These are phyloP conservation scores for Chelonus formosanus DNA, from an alignment of 2,888 invertebrate species.

Conservation along the genomic window DNA sequence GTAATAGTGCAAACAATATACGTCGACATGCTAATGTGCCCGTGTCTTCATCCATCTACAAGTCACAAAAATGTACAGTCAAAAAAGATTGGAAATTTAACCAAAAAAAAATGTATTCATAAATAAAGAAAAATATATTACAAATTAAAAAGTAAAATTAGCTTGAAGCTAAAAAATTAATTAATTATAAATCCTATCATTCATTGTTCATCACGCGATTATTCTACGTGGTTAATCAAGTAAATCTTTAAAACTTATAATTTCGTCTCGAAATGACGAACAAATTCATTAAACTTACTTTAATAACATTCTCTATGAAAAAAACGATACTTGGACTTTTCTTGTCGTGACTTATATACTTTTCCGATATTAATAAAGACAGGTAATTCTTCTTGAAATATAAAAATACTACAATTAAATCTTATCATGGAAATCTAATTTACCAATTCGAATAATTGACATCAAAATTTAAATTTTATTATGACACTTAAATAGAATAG, in stretches of 20 bases:
- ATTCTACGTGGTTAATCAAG: slow-evolving; percentile 4
- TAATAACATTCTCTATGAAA: slow-evolving; percentile 40
- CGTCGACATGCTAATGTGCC: slow-evolving; percentile 18
- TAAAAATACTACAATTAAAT: neutral
- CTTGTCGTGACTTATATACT: neutral
- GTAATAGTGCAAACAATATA: slow-evolving; percentile 43
- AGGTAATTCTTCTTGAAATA: neutral
- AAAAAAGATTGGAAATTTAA: neutral
- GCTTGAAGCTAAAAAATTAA: no score
- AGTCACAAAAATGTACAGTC: slow-evolving; percentile 5
- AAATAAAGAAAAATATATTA: neutral
- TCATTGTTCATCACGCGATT: slow-evolving; percentile 25
- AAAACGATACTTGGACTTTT: slow-evolving; percentile 10
- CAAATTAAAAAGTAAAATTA: neutral
- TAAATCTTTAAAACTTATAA: neutral
- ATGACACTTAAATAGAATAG: no score
- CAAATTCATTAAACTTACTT: slow-evolving; percentile 44
- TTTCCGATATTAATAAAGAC: slow-evolving; percentile 6
- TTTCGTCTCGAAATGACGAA: slow-evolving; percentile 13
- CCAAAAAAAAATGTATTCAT: neutral
- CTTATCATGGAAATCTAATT: neutral
- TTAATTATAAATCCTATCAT: neutral
- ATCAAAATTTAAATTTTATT: no score
- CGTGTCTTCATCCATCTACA: slow-evolving; percentile 4
- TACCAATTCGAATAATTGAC: no score